phyloP scores from a whole-genome alignment of 2,888 invertebrate species.

The Zaprionus obscuricornis region DNA sequence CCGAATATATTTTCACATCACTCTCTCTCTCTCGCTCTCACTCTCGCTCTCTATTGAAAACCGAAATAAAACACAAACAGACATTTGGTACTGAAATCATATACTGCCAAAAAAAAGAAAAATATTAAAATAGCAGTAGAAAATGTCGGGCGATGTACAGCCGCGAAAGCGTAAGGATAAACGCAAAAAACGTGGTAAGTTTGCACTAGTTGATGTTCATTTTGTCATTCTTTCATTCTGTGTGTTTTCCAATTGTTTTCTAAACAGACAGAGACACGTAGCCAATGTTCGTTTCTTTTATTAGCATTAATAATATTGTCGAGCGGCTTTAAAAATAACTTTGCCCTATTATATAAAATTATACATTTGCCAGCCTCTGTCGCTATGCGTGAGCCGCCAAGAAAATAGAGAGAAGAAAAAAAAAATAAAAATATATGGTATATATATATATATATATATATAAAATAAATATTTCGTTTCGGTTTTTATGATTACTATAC shows the following conservation, averaged over 20 bases:
- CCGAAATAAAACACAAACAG: slow-evolving; percentile 19
- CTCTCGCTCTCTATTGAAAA: too few species aligned
- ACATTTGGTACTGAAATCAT: slow-evolving; percentile 34
- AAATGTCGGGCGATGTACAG: slow-evolving; percentile 94
- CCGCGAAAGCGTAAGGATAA: slow-evolving; percentile 94
- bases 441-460: slow-evolving; percentile 14
- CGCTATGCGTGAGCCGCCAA: slow-evolving; percentile 69
- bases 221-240: too few species aligned
- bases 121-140: slow-evolving; percentile 53
- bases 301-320: slow-evolving; percentile 74
- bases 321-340: slow-evolving; percentile 77
- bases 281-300: slow-evolving; percentile 66
- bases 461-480: slow-evolving; percentile 10
- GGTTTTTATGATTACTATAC: slow-evolving; percentile 37
- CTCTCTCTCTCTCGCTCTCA: too few species aligned
- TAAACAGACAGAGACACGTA: slow-evolving; percentile 24
- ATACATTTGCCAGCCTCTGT: slow-evolving; percentile 70
- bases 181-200: slow-evolving; percentile 89
- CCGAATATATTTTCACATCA: slow-evolving; percentile 11
- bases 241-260: slow-evolving; percentile 15
- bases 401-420: slow-evolving; percentile 1
- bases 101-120: slow-evolving; percentile 20
- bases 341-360: slow-evolving; percentile 81
- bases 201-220: neutral
- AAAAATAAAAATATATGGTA: neutral